Base-by-base conservation (phyloP, 2,113 vertebrate species). In the Calonectris borealis region DNA sequence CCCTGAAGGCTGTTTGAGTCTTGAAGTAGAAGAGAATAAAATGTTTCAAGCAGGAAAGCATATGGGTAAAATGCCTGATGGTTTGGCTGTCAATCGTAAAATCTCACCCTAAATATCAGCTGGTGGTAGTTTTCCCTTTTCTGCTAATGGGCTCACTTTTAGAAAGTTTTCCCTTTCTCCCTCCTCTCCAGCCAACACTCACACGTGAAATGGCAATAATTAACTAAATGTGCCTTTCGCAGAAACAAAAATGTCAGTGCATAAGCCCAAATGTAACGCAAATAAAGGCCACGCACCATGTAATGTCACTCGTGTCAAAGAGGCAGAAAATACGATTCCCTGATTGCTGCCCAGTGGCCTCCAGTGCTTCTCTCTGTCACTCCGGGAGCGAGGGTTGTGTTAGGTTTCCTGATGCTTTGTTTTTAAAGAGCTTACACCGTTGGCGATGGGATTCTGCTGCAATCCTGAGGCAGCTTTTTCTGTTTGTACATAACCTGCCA, bases 1-100 rank as follows among this genome's bases (percentile, higher is more conserved):
- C 97, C 97, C 96, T 57, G 51, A 83, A 94, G 92, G 94, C 62
- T n/a, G 90, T 91, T 95, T 93, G 86, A 83, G 71, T 90, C 75
- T 87, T 66, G 65, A 82, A 84, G 69, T 79, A 70, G 40, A 88
- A 85, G 62, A 86, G n/a, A 96, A 93, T 77, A 64, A 95, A 75
- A 75, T 57, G 65, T 90, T 95, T 91, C 61, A 26, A 81, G n/a
- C 42, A 90, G 38, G 44, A 90, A 94, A 93, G 27, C 68, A 52
- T 70, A 90, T 55, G 84, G 46, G 29, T 94, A 91, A 85, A 73
- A 73, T 1, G 10, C 71, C 76, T 85, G 66, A 80, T 68, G 78
- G 71, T 73, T 88, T 88, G 89, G 66, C 82, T 94, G 84, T 32
- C 68, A 70, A 27, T 11, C 4, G 3, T 83, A 60, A 95, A 95